A percentile compares a stretch with the other conserved stretches of the same genome.
These are phyloP conservation scores for Aricia agestis DNA, from an alignment of 1,140 invertebrate genomes.

Conservation along the genomic window DNA sequence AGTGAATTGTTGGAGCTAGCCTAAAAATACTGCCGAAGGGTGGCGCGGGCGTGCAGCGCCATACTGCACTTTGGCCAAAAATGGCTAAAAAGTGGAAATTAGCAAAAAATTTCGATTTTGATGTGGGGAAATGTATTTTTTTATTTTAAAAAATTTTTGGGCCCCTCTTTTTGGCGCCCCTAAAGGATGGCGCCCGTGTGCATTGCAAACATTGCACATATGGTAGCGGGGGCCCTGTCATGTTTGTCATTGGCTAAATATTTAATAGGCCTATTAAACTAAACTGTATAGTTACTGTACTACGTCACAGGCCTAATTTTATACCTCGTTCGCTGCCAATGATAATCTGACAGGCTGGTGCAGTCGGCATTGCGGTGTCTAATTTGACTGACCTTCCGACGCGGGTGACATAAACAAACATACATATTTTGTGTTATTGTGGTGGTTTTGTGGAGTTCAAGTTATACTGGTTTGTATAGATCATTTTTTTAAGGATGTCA, in stretches of 20 bases:
- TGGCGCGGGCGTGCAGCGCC: no score
- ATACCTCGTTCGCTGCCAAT: constrained; percentile 44
- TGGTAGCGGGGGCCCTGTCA: no score
- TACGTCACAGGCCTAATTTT: constrained; percentile 45
- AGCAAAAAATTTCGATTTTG: no score
- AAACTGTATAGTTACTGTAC: not conserved
- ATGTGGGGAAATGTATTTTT: no score
- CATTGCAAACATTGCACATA: no score
- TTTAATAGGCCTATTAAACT: not conserved
- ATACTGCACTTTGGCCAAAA: no score
- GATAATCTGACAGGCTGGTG: constrained; percentile 60
- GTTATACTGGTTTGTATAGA: not conserved
- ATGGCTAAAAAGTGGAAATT: no score
- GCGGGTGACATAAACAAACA: constrained; percentile 32
- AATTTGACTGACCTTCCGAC: constrained; percentile 41
- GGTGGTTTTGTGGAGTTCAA: not conserved
- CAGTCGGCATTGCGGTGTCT: constrained; percentile 37
- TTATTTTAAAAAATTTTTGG: no score
- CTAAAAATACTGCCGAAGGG: no score
- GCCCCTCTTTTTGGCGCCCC: no score
- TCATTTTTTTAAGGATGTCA: not conserved
- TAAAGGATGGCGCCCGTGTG: no score
- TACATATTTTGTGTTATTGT: not conserved
- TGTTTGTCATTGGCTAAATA: not conserved
- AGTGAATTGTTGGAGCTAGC: no score